phyloP scores from a whole-genome alignment of 2,888 invertebrate genomes.

The Plebejus argus region DNA sequence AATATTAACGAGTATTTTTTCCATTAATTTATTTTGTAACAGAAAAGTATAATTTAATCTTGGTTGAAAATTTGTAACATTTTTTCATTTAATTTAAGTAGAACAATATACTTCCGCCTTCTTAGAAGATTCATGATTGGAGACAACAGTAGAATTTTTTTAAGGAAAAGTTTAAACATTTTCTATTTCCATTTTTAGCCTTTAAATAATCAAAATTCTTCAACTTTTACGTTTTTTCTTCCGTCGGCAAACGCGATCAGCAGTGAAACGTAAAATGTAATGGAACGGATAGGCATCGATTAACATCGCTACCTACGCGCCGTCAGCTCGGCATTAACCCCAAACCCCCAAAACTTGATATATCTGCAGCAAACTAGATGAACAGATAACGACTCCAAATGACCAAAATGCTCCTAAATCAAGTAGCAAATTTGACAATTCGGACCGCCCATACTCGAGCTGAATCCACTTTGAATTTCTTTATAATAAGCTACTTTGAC shows the following conservation, averaged over 20 bases:
- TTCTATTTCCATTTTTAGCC: neutral
- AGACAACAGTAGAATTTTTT: neutral
- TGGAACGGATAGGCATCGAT: slow-evolving; percentile 61
- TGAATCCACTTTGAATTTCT: neutral
- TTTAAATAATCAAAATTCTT: neutral
- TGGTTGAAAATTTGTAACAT: too few species aligned
- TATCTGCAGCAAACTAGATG: slow-evolving; percentile 67
- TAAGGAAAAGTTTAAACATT: neutral
- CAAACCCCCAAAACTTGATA: slow-evolving; percentile 65
- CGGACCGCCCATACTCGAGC: slow-evolving; percentile 40
- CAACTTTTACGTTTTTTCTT: neutral
- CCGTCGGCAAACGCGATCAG: slow-evolving; percentile 57
- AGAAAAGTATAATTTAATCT: too few species aligned
- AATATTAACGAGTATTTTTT: too few species aligned
- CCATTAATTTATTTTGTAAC: too few species aligned
- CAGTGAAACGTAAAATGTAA: slow-evolving; percentile 53
- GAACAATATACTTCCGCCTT: too few species aligned
- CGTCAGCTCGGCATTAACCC: slow-evolving; percentile 67
- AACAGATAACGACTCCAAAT: slow-evolving; percentile 56
- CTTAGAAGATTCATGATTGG: too few species aligned
- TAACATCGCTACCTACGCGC: slow-evolving; percentile 69
- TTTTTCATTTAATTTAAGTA: too few species aligned
- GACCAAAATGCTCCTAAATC: slow-evolving; percentile 36
- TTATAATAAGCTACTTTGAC: slow-evolving; percentile 34
- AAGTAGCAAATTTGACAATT: slow-evolving; percentile 40